A percentile compares a stretch with the other conserved stretches of the same genome.
phyloP scores from a whole-genome alignment of 1,140 invertebrate genomes.

The Bombus waltoni region DNA sequence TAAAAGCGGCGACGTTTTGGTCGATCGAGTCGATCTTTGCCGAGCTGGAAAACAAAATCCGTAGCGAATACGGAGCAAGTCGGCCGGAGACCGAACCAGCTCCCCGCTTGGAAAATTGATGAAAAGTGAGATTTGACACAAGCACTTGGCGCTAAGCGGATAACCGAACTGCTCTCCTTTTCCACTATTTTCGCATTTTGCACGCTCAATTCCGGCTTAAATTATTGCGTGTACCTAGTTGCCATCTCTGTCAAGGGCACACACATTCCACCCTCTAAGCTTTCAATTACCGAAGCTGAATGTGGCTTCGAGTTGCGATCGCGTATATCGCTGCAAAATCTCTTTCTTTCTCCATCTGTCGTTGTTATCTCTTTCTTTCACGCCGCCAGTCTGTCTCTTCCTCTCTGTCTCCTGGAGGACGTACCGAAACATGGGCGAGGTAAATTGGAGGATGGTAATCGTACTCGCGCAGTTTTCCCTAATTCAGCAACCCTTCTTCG shows the following conservation, averaged over 20 bases:
- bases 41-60: background rate
- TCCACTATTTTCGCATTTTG: slow-evolving; percentile 59
- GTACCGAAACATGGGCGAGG: slow-evolving; percentile 37
- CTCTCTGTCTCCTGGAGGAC: background rate
- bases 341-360: background rate
- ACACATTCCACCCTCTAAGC: slow-evolving; percentile 63
- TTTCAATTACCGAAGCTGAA: slow-evolving; percentile 69
- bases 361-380: background rate
- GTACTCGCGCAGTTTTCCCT: slow-evolving; percentile 69
- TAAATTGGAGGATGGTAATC: slow-evolving; percentile 72
- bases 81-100: background rate
- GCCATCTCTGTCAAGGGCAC: slow-evolving; percentile 21
- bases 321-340: background rate
- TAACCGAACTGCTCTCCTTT: slow-evolving; percentile 45
- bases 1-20: too few species aligned
- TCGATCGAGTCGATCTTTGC: background rate
- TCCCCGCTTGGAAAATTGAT: slow-evolving; percentile 62
- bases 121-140: slow-evolving; percentile 68
- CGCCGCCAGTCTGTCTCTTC: background rate
- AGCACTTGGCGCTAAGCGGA: slow-evolving; percentile 59
- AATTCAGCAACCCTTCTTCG: slow-evolving; percentile 67
- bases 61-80: background rate
- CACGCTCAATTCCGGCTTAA: slow-evolving; percentile 56
- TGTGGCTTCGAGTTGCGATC: slow-evolving; percentile 32
- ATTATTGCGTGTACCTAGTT: slow-evolving; percentile 60